phyloP scores from a whole-genome alignment of 2,888 invertebrate genomes.

The Agrotis ipsilon region DNA sequence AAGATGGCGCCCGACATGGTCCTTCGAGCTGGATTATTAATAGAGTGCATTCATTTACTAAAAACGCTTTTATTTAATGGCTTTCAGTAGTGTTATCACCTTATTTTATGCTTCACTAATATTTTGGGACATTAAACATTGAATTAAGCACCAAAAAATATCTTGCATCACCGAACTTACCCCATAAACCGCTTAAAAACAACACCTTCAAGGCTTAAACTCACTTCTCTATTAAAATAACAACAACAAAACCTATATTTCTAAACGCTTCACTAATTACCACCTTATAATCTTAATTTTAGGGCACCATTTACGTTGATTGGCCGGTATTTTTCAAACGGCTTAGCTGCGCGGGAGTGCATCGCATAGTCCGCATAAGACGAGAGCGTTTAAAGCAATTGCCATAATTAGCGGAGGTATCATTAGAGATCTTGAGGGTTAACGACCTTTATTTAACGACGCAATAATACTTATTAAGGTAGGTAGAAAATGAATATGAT shows the following conservation, averaged over 20 bases:
- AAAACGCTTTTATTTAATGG: not conserved
- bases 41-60: not conserved
- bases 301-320: slow-evolving; percentile 57
- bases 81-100: not conserved
- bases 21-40: not conserved
- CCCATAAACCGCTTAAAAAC: not conserved
- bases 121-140: not conserved
- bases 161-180: slow-evolving; percentile 12
- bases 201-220: not conserved
- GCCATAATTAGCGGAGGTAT: slow-evolving; percentile 65
- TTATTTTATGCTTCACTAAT: not conserved
- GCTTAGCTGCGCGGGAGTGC: slow-evolving; percentile 40
- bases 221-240: slow-evolving; percentile 3
- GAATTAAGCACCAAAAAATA: not conserved
- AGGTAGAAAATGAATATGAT: not conserved
- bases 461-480: slow-evolving; percentile 33
- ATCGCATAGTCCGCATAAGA: slow-evolving; percentile 63
- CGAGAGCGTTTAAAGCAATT: slow-evolving; percentile 64
- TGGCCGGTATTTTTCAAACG: slow-evolving; percentile 53
- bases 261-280: slow-evolving; percentile 29
- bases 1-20: not conserved
- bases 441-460: slow-evolving; percentile 37
- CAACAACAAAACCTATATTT: slow-evolving; percentile 6
- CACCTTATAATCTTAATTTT: slow-evolving; percentile 55
- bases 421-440: slow-evolving; percentile 60